These are phyloP conservation scores for Poecile montanus DNA, from an alignment of 2,797 vertebrate genomes.

Conservation along the genomic window DNA sequence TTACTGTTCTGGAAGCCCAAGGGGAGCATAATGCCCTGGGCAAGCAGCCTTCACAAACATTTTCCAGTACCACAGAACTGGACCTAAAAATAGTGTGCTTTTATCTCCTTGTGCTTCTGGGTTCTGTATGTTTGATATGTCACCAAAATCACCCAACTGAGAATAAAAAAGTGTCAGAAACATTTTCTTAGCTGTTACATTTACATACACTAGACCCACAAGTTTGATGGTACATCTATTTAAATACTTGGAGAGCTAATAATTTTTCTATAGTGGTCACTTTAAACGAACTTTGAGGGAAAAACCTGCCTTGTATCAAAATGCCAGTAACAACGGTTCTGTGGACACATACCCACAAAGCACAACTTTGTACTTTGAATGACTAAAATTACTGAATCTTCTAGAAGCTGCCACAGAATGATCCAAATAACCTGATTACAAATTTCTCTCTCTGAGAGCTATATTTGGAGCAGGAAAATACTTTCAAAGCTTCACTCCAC, in stretches of 20 bases:
- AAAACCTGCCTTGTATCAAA: not conserved
- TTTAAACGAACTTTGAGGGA: not conserved
- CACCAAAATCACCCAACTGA: not conserved
- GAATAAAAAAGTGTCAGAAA: not conserved
- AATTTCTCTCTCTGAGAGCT: not conserved
- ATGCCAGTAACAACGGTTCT: not conserved
- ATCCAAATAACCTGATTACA: not conserved
- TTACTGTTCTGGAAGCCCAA: not conserved
- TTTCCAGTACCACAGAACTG: not conserved
- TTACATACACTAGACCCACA: not conserved
- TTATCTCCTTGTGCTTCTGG: not conserved
- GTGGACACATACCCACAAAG: not conserved
- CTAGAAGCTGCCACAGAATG: not conserved
- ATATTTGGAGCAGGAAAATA: not conserved
- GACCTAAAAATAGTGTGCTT: not conserved
- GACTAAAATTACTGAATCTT: not conserved
- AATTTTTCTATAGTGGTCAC: not conserved
- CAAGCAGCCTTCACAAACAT: not conserved
- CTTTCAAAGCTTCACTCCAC: not conserved
- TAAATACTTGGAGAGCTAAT: not conserved
- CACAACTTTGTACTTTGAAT: not conserved
- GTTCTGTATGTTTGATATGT: not conserved
- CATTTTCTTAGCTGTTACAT: not conserved
- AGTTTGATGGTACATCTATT: not conserved
- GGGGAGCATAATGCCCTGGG: not conserved